Conservation (phyloP, 2,888 invertebrate genomes). For the Clusia tigrina region DNA sequence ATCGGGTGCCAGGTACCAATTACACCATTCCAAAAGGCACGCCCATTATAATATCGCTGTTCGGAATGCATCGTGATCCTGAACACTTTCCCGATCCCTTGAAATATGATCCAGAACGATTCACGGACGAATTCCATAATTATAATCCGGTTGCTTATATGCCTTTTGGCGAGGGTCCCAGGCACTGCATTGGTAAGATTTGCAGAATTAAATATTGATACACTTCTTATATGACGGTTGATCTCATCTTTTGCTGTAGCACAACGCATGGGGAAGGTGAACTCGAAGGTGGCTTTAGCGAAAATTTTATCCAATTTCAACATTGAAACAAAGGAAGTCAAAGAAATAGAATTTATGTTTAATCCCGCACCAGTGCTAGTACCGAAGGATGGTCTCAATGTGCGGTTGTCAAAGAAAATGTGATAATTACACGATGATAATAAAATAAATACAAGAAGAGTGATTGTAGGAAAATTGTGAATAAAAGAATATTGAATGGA, state of each 20-base stretch:
- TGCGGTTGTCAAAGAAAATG: conserved; percentile 44
- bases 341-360: conserved; percentile 46
- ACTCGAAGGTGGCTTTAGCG: conserved; percentile 50
- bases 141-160: conserved; percentile 53
- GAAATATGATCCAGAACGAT: conserved; percentile 63
- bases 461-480: too few relatives aligned
- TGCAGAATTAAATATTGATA: too few relatives aligned
- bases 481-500: too few relatives aligned
- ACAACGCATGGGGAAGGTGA: conserved; percentile 53
- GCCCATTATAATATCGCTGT: conserved; percentile 56
- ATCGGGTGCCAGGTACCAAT: conserved; percentile 46
- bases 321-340: conserved; percentile 42
- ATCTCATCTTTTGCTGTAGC: too few relatives aligned
- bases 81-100: conserved; percentile 61
- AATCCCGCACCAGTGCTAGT: conserved; percentile 41
- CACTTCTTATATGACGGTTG: too few relatives aligned
- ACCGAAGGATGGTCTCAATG: conserved; percentile 50
- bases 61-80: conserved; percentile 61
- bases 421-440: too few relatives aligned
- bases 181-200: conserved; percentile 62
- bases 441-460: too few relatives aligned
- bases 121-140: conserved; percentile 46
- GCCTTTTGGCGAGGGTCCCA: conserved; percentile 63
- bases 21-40: conserved; percentile 57
- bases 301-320: conserved; percentile 50